Evolutionary conservation across 64 coral and sea anemone species (phyloP).

Genomic region (Hydrozoanthus tunicans): DNA sequence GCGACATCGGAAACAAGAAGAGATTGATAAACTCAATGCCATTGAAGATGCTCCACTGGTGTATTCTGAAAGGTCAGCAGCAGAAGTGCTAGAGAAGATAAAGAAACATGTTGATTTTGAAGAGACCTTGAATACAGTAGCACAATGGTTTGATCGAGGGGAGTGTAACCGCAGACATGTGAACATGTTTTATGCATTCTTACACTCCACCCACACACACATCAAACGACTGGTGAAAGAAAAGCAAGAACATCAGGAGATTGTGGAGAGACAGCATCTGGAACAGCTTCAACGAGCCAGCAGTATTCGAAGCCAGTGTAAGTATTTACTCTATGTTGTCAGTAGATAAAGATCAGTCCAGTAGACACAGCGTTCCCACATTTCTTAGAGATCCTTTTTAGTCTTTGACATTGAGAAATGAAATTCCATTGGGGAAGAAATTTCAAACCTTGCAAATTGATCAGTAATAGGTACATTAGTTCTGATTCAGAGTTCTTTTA

Average conservation of each 20-base stretch:
- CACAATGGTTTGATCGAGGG: constrained; percentile 81
- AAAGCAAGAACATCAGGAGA: constrained; percentile 83
- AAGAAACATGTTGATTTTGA: constrained; percentile 62
- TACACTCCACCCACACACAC: constrained; percentile 66
- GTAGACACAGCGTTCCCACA: no score
- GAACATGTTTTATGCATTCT: constrained; percentile 69
- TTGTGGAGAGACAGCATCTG: constrained; percentile 72
- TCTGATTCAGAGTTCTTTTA: no score
- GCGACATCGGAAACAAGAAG: constrained; percentile 35
- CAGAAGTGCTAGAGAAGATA: constrained; percentile 70
- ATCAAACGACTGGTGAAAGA: constrained; percentile 68
- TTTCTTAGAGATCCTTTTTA: no score
- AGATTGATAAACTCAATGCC: constrained; percentile 29
- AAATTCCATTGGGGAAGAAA: no score
- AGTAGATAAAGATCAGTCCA: neutral
- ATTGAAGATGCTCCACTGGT: constrained; percentile 37
- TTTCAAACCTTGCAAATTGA: no score
- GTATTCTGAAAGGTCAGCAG: constrained; percentile 52
- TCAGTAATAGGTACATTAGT: no score
- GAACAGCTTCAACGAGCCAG: constrained; percentile 60
- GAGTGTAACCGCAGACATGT: constrained; percentile 80
- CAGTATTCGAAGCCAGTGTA: constrained; percentile 77
- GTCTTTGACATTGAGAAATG: no score
- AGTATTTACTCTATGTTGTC: constrained; percentile 3
- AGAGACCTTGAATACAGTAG: constrained; percentile 56